Percentiles rank a stretch among this genome's conserved stretches.
Conservation (phyloP, 2,888 invertebrate species). For the Alcis repandata region DNA sequence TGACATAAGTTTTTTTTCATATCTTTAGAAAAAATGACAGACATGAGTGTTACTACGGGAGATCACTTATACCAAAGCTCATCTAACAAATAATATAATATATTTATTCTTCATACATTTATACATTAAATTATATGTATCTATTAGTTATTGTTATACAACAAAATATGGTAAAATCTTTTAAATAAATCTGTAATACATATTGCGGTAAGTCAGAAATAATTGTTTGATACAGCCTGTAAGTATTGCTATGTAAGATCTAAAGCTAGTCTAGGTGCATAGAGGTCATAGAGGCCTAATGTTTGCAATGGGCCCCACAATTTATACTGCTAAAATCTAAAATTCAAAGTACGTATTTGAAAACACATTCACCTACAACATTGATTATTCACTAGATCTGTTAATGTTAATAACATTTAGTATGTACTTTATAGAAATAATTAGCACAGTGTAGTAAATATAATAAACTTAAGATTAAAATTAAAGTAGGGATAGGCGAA, state of each 20-base stretch:
- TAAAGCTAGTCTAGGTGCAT: conserved; percentile 2
- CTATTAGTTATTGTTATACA: too few relatives aligned
- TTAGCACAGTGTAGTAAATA: conserved; percentile 1
- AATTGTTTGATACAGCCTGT: background rate
- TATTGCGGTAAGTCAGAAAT: background rate
- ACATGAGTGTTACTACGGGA: too few relatives aligned
- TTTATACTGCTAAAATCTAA: background rate
- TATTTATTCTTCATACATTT: background rate
- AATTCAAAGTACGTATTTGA: background rate
- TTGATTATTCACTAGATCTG: conserved; percentile 2
- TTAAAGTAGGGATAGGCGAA: conserved; percentile 1
- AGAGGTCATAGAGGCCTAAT: background rate
- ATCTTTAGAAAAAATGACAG: background rate
- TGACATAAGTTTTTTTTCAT: background rate
- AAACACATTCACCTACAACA: conserved; percentile 4
- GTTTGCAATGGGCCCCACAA: background rate
- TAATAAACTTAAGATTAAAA: conserved; percentile 10
- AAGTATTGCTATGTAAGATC: background rate
- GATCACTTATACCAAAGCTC: too few relatives aligned
- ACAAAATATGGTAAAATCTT: too few relatives aligned
- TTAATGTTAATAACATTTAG: conserved; percentile 10
- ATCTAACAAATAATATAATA: background rate
- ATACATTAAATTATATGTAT: conserved; percentile 1
- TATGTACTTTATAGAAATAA: conserved; percentile 10
- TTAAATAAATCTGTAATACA: background rate